Percentiles rank a stretch among this genome's conserved stretches.
Conservation (phyloP, 2,797 vertebrate species). For the Dryobates pubescens region DNA sequence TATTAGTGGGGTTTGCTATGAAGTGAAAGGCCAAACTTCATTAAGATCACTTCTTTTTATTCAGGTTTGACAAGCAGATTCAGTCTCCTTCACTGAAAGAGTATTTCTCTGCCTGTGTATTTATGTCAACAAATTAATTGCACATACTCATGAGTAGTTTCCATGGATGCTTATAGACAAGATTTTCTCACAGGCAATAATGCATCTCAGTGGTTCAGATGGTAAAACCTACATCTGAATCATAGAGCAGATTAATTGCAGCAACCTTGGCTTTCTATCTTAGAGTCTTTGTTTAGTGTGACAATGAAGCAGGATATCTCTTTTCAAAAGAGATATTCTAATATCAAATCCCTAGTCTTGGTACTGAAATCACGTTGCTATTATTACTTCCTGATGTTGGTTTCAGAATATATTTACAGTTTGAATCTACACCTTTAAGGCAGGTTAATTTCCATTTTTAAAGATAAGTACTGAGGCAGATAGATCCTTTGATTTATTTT, state of each 20-base stretch:
- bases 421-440: not conserved
- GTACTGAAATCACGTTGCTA: not conserved
- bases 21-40: not conserved
- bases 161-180: not conserved
- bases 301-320: not conserved
- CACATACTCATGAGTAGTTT: not conserved
- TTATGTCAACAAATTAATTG: not conserved
- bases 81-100: not conserved
- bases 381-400: not conserved
- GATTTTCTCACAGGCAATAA: not conserved
- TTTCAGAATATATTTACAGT: not conserved
- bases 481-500: not conserved
- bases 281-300: not conserved
- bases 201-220: not conserved
- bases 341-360: not conserved
- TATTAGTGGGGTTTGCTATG: not conserved
- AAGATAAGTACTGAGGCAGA: not conserved
- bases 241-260: rapidly evolving
- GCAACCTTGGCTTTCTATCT: not conserved
- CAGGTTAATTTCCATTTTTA: not conserved
- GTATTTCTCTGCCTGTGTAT: not conserved
- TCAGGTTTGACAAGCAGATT: not conserved
- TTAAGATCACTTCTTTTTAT: not conserved
- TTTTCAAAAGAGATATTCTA: not conserved
- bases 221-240: not conserved